Conservation (phyloP, 2,888 invertebrate genomes). For the Pristionchus arcanus region DNA sequence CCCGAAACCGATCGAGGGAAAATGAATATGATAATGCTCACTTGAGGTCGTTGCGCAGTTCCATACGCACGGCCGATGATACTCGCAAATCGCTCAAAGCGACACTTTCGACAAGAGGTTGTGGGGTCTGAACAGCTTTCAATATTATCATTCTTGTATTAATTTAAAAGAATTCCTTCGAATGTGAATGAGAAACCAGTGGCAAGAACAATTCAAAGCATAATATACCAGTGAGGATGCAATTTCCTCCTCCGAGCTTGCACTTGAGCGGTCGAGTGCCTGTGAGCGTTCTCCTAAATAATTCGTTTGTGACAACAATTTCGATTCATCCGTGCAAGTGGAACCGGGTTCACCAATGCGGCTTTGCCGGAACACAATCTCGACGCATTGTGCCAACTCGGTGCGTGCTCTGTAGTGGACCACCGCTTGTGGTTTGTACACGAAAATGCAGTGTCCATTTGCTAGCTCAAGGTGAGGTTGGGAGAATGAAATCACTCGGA, state of each 20-base stretch:
- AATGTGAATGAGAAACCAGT: neutral
- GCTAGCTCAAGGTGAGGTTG: neutral
- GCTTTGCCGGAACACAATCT: neutral
- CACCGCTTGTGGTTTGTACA: neutral
- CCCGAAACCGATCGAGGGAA: neutral
- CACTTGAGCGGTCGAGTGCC: conserved; percentile 31
- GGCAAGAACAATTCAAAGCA: neutral
- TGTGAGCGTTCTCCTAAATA: neutral
- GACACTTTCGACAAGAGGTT: neutral
- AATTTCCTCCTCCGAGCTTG: conserved; percentile 9
- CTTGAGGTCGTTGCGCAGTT: neutral
- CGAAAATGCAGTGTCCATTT: no score
- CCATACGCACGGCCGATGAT: conserved; percentile 17
- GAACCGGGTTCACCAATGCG: neutral
- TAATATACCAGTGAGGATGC: neutral
- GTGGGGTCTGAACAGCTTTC: neutral
- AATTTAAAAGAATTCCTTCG: neutral
- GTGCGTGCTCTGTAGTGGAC: neutral
- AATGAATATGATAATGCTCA: neutral
- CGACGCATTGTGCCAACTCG: neutral
- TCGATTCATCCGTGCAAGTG: neutral
- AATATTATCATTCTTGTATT: neutral
- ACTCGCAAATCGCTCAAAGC: neutral
- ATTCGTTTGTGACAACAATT: neutral
- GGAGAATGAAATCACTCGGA: neutral